Conservation (phyloP, 2,797 vertebrate species). For the Trichosurus vulpecula region DNA sequence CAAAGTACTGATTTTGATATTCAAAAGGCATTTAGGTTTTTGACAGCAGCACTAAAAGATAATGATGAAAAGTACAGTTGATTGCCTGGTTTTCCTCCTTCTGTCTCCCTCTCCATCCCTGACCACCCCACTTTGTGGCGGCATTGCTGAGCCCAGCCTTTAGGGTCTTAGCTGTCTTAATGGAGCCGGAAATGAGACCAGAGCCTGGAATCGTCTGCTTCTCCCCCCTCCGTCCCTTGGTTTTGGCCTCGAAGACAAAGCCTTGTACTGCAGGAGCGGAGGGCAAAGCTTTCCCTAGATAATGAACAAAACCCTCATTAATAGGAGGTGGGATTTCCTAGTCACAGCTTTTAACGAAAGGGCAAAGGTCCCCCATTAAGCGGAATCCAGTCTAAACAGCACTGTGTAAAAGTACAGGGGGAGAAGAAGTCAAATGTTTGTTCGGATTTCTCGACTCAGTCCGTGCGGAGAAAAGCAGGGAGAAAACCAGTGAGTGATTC, state of each 20-base stretch:
- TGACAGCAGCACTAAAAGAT: conserved; percentile 57
- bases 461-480: conserved; percentile 77
- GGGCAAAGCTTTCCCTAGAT: conserved; percentile 78
- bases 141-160: conserved; percentile 67
- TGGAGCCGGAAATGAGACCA: conserved; percentile 81
- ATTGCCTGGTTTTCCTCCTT: conserved; percentile 63
- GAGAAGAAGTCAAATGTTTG: conserved; percentile 84
- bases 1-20: conserved; percentile 4
- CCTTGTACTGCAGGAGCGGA: conserved; percentile 80
- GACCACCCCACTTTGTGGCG: conserved; percentile 48
- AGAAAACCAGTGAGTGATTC: conserved; percentile 82
- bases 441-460: conserved; percentile 81
- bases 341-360: conserved; percentile 85
- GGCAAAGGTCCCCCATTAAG: conserved; percentile 87
- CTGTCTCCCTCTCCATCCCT: not conserved
- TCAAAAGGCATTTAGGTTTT: not conserved
- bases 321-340: conserved; percentile 84
- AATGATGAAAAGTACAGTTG: conserved; percentile 47
- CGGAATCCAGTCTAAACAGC: conserved; percentile 83
- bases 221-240: conserved; percentile 80
- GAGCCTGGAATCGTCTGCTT: conserved; percentile 76
- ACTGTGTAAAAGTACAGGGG: conserved; percentile 79
- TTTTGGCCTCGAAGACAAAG: conserved; percentile 82
- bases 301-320: conserved; percentile 86
- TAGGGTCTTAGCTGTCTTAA: conserved; percentile 83